Evolutionary conservation across 2,888 invertebrate species (phyloP).

Genomic region (Cremastinae sp.): DNA sequence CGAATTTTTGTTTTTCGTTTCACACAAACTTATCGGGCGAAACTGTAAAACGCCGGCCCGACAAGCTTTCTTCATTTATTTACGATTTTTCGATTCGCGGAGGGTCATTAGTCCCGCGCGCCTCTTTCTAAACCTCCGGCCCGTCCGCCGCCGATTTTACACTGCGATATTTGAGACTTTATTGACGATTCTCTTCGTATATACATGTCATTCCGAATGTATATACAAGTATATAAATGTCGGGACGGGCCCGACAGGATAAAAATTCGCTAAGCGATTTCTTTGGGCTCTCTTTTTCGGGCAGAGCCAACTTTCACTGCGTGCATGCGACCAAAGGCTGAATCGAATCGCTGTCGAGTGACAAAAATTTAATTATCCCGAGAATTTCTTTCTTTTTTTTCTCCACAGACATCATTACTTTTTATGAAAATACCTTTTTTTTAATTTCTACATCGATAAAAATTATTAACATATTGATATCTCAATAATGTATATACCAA

Average conservation of each 20-base stretch:
- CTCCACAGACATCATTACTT: too few species aligned
- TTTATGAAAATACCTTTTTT: too few species aligned
- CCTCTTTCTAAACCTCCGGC: slow-evolving; percentile 9
- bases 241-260: not conserved
- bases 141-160: slow-evolving; percentile 41
- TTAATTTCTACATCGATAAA: too few species aligned
- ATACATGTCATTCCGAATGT: slow-evolving; percentile 25
- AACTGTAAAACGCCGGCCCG: slow-evolving; percentile 42
- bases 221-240: not conserved
- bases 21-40: not conserved
- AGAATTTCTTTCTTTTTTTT: not conserved
- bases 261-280: slow-evolving; percentile 2
- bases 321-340: not conserved
- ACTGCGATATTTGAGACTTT: slow-evolving; percentile 52
- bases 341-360: slow-evolving; percentile 29
- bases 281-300: slow-evolving; percentile 9
- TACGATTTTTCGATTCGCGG: slow-evolving; percentile 56
- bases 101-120: slow-evolving; percentile 57
- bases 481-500: too few species aligned
- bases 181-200: slow-evolving; percentile 42
- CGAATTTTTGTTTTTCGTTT: too few species aligned
- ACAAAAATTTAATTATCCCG: not conserved
- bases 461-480: too few species aligned
- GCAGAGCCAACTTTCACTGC: not conserved
- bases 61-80: slow-evolving; percentile 60